Percentiles rank a stretch among this genome's conserved stretches.
Conservation (phyloP, 2,797 vertebrate genomes). For the Coreius guichenoti region DNA sequence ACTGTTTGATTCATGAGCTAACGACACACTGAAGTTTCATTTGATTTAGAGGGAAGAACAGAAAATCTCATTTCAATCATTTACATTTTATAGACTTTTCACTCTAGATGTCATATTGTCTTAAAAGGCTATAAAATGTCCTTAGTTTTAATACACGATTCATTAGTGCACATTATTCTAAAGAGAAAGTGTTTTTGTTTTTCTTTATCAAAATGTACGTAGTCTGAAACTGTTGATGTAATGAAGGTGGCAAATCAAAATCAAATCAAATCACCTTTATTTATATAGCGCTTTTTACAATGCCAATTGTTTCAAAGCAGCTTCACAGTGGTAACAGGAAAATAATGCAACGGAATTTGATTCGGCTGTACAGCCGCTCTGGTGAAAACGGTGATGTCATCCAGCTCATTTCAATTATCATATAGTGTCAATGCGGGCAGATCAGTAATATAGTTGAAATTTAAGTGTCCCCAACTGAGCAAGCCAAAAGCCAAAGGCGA, state of each 20-base stretch:
- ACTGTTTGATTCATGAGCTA: conserved; percentile 35
- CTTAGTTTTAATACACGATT: background rate
- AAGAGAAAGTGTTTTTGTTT: background rate
- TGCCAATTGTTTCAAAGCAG: too few species aligned
- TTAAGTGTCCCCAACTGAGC: too few species aligned
- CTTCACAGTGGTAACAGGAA: too few species aligned
- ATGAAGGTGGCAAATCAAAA: background rate
- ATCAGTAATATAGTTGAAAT: too few species aligned
- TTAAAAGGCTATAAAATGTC: background rate
- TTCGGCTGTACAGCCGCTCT: too few species aligned
- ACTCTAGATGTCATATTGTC: background rate
- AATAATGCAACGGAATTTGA: too few species aligned
- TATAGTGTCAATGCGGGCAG: too few species aligned
- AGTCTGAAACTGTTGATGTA: background rate
- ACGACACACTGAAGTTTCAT: conserved; percentile 3
- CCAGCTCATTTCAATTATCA: too few species aligned
- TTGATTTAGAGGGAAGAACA: conserved; percentile 13
- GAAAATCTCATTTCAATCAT: conserved; percentile 12
- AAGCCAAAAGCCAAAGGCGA: too few species aligned
- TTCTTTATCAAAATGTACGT: background rate
- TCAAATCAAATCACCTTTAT: too few species aligned
- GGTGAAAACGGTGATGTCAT: too few species aligned
- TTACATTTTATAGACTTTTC: background rate
- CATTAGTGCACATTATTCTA: background rate
- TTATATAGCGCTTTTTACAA: too few species aligned